These are phyloP conservation scores for Asarcornis scutulata DNA, from an alignment of 2,113 vertebrate genomes.

Conservation along the genomic window DNA sequence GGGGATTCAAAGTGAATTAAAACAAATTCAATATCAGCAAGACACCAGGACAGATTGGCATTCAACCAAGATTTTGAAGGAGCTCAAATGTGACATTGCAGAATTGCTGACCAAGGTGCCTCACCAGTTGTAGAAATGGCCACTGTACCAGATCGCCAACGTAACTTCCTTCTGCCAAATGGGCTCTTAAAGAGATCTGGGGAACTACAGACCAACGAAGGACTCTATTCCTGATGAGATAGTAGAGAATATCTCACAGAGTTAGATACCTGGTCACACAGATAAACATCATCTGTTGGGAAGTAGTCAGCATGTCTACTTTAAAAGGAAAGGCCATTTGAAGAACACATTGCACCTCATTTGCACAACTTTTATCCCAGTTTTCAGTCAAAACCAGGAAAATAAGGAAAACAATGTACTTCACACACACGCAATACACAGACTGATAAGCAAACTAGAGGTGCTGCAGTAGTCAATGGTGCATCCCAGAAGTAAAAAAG, in stretches of 20 bases:
- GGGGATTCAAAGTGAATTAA: background rate
- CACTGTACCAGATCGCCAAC: background rate
- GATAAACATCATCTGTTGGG: background rate
- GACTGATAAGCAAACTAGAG: background rate
- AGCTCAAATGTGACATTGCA: background rate
- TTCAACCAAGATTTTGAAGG: conserved; percentile 17
- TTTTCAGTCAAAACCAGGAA: background rate
- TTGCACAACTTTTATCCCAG: background rate
- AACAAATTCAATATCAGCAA: background rate
- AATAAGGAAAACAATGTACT: background rate
- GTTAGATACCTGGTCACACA: background rate
- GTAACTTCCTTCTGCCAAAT: background rate
- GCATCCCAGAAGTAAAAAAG: background rate
- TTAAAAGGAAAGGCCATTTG: background rate
- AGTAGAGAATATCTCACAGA: background rate
- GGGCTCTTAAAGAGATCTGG: background rate
- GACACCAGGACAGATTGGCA: background rate
- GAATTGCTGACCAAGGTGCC: background rate
- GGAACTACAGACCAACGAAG: background rate
- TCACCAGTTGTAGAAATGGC: background rate
- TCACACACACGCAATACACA: background rate
- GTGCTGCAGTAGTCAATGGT: background rate
- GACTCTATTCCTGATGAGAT: background rate
- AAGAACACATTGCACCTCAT: background rate
- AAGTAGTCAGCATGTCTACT: background rate